Evolutionary conservation across 2,888 invertebrate genomes (phyloP).

Genomic region (Electrophaes corylata): DNA sequence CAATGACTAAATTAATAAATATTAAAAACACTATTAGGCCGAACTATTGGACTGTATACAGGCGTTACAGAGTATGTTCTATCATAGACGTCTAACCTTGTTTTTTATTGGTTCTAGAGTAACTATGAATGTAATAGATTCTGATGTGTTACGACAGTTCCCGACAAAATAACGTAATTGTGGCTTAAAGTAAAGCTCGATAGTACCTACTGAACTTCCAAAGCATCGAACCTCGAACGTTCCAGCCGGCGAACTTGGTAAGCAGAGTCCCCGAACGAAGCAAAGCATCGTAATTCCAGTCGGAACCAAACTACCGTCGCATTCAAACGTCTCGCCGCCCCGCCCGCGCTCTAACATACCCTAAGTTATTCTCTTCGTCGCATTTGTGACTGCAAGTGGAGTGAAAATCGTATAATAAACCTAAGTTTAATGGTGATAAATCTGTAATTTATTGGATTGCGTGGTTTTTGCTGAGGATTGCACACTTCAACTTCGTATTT

Average conservation of each 20-base stretch:
- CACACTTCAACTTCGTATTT: conserved; percentile 56
- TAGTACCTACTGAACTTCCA: conserved; percentile 7
- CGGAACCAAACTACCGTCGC: conserved; percentile 54
- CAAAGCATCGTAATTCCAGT: conserved; percentile 45
- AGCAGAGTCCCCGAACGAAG: conserved; percentile 1
- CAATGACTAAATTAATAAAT: too few relatives aligned
- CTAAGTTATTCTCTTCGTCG: conserved; percentile 74
- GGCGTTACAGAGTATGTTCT: too few relatives aligned
- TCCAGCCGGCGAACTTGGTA: not conserved
- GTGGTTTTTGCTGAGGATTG: conserved; percentile 46
- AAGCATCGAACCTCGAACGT: not conserved
- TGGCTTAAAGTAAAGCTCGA: conserved; percentile 14
- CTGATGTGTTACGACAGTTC: too few relatives aligned
- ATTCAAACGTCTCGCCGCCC: conserved; percentile 56
- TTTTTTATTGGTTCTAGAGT: too few relatives aligned
- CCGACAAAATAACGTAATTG: not conserved
- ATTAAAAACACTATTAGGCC: too few relatives aligned
- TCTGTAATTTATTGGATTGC: conserved; percentile 44
- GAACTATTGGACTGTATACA: too few relatives aligned
- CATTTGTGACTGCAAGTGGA: conserved; percentile 73
- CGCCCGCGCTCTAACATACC: conserved; percentile 46
- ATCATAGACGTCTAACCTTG: too few relatives aligned
- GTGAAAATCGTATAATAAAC: conserved; percentile 58
- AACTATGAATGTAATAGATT: too few relatives aligned
- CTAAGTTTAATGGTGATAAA: conserved; percentile 39